Base-by-base conservation (phyloP, 2,113 vertebrate species). In the Orthonyx spaldingii region DNA sequence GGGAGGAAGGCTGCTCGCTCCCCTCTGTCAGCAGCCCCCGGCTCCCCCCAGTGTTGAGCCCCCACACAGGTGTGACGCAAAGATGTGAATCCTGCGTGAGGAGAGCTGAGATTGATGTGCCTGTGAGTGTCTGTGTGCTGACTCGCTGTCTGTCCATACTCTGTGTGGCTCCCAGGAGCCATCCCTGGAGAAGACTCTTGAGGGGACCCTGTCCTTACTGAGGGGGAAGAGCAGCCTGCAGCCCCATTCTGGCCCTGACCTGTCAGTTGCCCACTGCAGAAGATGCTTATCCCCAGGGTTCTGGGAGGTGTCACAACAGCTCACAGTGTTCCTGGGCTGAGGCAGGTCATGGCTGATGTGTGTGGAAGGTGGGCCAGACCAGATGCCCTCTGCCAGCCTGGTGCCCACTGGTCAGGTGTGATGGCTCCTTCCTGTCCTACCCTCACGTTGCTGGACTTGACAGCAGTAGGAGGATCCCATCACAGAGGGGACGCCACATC, bases 241-340 rank as follows among this genome's bases (percentile, higher is more conserved):
- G 63, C n/a, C 47, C 52, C 2, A 0, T 22, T 13, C 13, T 61
- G 37, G 32, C 37, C 42, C 39, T 44, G 59, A 17, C 7, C 26
- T 7, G 9, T 57, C 16, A 4, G 50, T 18, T 70, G 35, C n/a
- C 53, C 56, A 7, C 23, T 0, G 0, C 0, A 1, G 49, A n/a
- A 27, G 35, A 2, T 33, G 26, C 57, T 84, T 63, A 71, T 11
- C 41, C 28, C 30, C 10, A 3, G 57, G 16, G 35, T 42, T 23
- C 53, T 60, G 10, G 20, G 42, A 42, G 37, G 23, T 4, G 16
- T 75, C 64, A 44, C 44, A 26, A 1, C 24, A 63, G 42, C 30
- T 60, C 16, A 2, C 1, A 4, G 65, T 11, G n/a, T 41, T 21
- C 70, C 35, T 1, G 1, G 27, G 52, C 64, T 42, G 59, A 69